Evolutionary conservation across 2,797 vertebrate species (phyloP).

Genomic region (Numenius phaeopus): DNA sequence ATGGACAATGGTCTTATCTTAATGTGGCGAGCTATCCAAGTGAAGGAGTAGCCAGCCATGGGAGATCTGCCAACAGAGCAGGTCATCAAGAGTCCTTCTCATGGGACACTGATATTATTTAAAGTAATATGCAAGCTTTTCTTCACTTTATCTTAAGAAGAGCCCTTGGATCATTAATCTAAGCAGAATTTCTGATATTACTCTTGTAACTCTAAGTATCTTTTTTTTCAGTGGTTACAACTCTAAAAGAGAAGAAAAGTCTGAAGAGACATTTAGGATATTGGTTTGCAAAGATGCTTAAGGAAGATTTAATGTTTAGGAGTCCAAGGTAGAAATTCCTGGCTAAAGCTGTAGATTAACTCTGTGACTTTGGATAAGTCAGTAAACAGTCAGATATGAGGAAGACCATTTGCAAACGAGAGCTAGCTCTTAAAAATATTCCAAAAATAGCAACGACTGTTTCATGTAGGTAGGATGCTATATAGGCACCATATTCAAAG

Average conservation of each 20-base stretch:
- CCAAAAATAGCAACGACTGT: neutral
- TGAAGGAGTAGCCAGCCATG: neutral
- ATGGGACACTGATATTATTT: neutral
- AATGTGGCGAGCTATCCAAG: neutral
- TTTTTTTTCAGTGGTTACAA: neutral
- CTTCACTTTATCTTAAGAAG: neutral
- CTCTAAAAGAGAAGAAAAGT: neutral
- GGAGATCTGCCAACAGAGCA: neutral
- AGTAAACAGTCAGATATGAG: neutral
- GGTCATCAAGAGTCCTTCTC: neutral
- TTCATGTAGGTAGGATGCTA: neutral
- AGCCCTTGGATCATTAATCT: neutral
- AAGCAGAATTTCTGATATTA: neutral
- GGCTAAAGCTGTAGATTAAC: neutral
- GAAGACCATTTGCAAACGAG: neutral
- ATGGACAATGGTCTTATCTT: neutral
- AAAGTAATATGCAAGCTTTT: neutral
- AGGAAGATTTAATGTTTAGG: neutral
- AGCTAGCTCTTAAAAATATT: neutral
- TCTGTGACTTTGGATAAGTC: neutral
- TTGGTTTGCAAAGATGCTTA: neutral
- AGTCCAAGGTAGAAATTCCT: neutral
- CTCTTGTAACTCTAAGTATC: neutral
- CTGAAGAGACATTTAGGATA: neutral
- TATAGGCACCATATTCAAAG: neutral